Evolutionary conservation across 2,888 invertebrate species (phyloP), one percentile per base, ranked within the genome.

Genomic region (Brassicogethes aeneus): DNA sequence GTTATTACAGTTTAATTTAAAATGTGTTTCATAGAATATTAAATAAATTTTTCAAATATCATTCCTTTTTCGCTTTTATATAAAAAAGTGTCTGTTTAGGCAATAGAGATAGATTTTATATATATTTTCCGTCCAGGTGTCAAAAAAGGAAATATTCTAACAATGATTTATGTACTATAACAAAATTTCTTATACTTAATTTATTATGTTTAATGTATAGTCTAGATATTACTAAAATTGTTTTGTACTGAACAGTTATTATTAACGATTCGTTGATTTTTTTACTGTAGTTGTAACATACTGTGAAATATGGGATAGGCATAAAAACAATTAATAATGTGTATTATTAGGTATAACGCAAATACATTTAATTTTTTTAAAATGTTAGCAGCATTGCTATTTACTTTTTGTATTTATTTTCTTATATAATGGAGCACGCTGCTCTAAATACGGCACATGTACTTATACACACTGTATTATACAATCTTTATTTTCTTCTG

Each of bases 401-500:
- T 54, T 46, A 36, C 23, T 23, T 23, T 32, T 39, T 34, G 16
- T 33, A 37, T 36, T 17, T 45, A 37, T 54, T 50, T 49, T 44
- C 43, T 40, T 50, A 41, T 47, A 39, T 54, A 50, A 48, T 36
- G 39, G 59, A 52, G 57, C 60, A 61, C 60, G 59, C 59, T 45
- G 60, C 59, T 61, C 59, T 52, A 41, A 45, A 44, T 54, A 48
- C 51, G 59, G 61, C 61, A 60, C 61, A 55, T 54, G 61, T 61
- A 61, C 61, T 61, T 61, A 60, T 55, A 55, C 55, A 55, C 48
- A 45, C 45, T 61, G 61, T 62, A 62, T 60, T 61, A 62, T 64
- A 60, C 55, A 54, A 42, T 51, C 36, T 44, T 51, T 51, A 55
- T 51, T 56, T 58, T 59, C 52, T 56, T 57, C 54, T 62, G 63